A percentile compares a stretch with the other conserved stretches of the same genome.
These are phyloP conservation scores for Siderastrea radians DNA, from an alignment of 92 coral and sea anemone genomes.

Conservation along the genomic window DNA sequence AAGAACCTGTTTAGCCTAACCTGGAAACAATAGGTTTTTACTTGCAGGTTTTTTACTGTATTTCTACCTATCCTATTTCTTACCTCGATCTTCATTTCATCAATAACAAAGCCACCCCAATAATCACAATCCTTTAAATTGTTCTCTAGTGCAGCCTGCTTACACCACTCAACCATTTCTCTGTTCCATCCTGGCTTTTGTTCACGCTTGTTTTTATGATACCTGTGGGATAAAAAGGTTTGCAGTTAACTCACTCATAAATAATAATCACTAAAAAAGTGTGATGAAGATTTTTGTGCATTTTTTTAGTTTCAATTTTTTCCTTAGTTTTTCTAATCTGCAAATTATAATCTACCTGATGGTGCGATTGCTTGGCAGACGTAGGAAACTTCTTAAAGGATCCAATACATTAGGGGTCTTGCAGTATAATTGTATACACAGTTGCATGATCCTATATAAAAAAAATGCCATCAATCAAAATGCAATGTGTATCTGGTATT, in stretches of 20 bases:
- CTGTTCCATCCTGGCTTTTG: conserved; percentile 40
- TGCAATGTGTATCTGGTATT: no score
- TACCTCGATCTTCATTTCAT: conserved; percentile 33
- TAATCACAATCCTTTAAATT: conserved; percentile 18
- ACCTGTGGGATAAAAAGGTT: not conserved
- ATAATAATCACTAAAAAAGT: not conserved
- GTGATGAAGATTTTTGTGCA: no score
- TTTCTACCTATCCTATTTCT: no score
- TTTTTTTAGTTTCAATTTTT: no score
- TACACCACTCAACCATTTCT: conserved; percentile 29
- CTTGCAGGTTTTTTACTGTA: no score
- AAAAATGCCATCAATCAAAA: not conserved
- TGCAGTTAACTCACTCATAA: no score
- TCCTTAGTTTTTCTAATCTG: no score
- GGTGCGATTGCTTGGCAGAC: conserved; percentile 20
- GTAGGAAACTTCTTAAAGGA: conserved; percentile 3
- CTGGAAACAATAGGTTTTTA: no score
- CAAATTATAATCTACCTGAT: conserved; percentile 10
- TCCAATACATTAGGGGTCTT: conserved; percentile 22
- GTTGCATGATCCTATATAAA: not conserved
- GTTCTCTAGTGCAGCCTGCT: conserved; percentile 1
- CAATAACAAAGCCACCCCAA: conserved; percentile 27
- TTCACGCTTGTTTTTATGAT: conserved; percentile 28
- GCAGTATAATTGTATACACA: conserved; percentile 27
- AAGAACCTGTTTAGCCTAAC: no score